Conservation (phyloP, 2,888 invertebrate genomes). For the Campoletis raptor region DNA sequence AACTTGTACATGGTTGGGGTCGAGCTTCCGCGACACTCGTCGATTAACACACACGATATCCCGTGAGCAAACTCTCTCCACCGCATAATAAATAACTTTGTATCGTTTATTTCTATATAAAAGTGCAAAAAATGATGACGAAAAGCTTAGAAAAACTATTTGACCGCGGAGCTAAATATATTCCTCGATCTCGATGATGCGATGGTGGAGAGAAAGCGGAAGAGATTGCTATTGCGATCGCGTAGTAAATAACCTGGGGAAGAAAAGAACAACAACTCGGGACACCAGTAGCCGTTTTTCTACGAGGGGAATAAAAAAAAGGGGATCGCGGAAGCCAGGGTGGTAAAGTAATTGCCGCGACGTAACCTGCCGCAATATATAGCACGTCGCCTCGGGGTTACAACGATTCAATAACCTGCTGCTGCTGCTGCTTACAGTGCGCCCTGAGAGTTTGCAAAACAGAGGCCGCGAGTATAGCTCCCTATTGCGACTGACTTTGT, state of each 20-base stretch:
- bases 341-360: neutral
- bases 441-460: neutral
- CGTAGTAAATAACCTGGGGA: neutral
- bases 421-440: neutral
- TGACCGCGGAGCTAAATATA: neutral
- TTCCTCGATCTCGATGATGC: neutral
- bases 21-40: constrained; percentile 13
- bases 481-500: neutral
- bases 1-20: constrained; percentile 12
- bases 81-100: constrained; percentile 1
- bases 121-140: neutral
- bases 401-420: constrained; percentile 1
- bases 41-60: constrained; percentile 15
- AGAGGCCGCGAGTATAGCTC: neutral
- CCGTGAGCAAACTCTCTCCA: neutral
- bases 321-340: neutral
- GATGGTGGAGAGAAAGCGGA: neutral
- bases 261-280: neutral
- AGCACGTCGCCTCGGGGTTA: neutral
- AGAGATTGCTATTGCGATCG: neutral
- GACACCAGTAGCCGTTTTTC: neutral
- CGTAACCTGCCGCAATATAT: neutral
- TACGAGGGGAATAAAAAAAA: neutral
- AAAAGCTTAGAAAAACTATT: neutral
- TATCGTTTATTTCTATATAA: neutral